phyloP scores from a whole-genome alignment of 2,113 vertebrate genomes.

The Eulacestoma nigropectus region DNA sequence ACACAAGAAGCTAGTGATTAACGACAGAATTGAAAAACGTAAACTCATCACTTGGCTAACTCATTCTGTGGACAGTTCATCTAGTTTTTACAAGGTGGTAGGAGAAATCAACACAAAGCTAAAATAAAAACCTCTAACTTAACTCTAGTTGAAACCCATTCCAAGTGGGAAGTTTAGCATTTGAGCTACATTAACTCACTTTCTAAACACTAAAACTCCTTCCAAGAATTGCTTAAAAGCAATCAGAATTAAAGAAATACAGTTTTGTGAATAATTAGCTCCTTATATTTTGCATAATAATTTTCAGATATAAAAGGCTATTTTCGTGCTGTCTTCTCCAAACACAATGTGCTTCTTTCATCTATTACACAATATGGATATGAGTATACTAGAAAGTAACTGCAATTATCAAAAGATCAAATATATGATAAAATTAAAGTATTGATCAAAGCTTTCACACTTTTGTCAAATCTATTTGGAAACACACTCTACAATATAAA shows the following conservation, averaged over 20 bases:
- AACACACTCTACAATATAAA: neutral
- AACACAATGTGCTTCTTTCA: conserved; percentile 9
- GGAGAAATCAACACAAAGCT: neutral
- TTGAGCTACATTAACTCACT: neutral
- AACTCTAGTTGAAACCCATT: neutral
- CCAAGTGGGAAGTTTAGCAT: neutral
- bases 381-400: neutral
- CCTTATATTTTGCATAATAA: neutral
- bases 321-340: neutral
- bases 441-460: neutral
- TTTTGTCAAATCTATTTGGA: neutral
- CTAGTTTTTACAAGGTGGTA: neutral
- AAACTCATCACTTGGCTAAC: neutral
- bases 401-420: conserved; percentile 5
- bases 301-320: neutral
- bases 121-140: neutral
- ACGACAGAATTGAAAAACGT: neutral
- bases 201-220: neutral
- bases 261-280: neutral
- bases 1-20: neutral
- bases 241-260: neutral
- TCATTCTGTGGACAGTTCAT: neutral
- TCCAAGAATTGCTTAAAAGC: neutral
- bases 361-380: neutral
- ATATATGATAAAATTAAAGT: neutral